Percentiles rank a stretch among this genome's conserved stretches.
phyloP scores from a whole-genome alignment of 2,888 invertebrate species.

The Drosophila neotestacea region DNA sequence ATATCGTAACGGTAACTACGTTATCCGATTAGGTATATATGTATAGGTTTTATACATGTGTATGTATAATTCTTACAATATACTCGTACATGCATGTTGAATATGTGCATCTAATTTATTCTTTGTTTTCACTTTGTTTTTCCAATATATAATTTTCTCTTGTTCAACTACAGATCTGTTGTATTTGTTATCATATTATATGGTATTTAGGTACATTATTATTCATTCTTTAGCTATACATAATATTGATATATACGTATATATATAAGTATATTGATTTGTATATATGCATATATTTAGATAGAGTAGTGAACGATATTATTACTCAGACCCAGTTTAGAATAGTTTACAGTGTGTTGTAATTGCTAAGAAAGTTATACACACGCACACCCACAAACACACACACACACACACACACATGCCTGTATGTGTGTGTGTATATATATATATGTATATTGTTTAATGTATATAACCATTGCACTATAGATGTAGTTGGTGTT shows the following conservation, averaged over 20 bases:
- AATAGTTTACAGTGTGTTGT: constrained; percentile 26
- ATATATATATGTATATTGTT: neutral
- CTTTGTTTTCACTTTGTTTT: constrained; percentile 1
- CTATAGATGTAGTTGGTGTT: constrained; percentile 55
- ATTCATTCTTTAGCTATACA: constrained; percentile 18
- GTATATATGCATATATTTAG: constrained; percentile 25
- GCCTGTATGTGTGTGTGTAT: neutral
- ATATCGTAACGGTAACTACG: constrained; percentile 43
- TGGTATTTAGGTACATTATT: constrained; percentile 41
- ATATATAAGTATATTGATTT: constrained; percentile 2
- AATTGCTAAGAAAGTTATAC: constrained; percentile 23
- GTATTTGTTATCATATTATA: constrained; percentile 8
- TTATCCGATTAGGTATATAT: constrained; percentile 36
- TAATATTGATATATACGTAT: constrained; percentile 20
- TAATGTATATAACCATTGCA: constrained; percentile 44
- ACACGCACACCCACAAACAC: neutral
- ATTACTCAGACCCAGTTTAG: constrained; percentile 55
- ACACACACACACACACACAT: neutral
- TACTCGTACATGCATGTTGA: constrained; percentile 24
- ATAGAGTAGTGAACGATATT: constrained; percentile 53
- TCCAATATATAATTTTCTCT: constrained; percentile 13
- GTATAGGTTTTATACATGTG: constrained; percentile 4
- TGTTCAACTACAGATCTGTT: constrained; percentile 12
- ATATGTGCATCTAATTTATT: constrained; percentile 10
- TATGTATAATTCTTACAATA: constrained; percentile 26